phyloP scores from a whole-genome alignment of 1,140 invertebrate species.

The Tachypleus tridentatus region DNA sequence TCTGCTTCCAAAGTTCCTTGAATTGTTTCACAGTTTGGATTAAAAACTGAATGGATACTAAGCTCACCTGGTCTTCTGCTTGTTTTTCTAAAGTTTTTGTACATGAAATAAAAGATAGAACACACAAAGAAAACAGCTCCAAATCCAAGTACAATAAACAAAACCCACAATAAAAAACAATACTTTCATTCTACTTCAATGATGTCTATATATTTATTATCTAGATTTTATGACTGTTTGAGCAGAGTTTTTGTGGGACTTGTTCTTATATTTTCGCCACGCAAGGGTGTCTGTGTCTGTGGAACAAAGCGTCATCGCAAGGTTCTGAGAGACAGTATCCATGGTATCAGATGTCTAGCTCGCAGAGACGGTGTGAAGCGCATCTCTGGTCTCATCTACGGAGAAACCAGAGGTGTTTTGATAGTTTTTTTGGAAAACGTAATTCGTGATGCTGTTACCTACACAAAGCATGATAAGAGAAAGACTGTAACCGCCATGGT shows the following conservation, averaged over 20 bases:
- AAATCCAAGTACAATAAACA: slow-evolving; percentile 69
- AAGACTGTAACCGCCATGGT: slow-evolving; percentile 73
- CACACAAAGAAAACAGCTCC: slow-evolving; percentile 78
- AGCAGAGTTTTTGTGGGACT: too few species aligned
- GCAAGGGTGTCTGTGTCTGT: slow-evolving; percentile 34
- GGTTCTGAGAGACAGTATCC: slow-evolving; percentile 54
- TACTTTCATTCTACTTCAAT: slow-evolving; percentile 26
- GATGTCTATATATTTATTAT: too few species aligned
- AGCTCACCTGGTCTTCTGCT: slow-evolving; percentile 56
- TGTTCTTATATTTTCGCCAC: slow-evolving; percentile 9
- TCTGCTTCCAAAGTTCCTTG: slow-evolving; percentile 90
- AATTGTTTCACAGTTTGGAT: slow-evolving; percentile 81
- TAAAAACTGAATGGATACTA: slow-evolving; percentile 96
- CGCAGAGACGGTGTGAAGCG: slow-evolving; percentile 47
- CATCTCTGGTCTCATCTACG: slow-evolving; percentile 55
- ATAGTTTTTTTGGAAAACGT: slow-evolving; percentile 67
- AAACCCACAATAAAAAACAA: slow-evolving; percentile 48
- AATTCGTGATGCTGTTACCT: slow-evolving; percentile 64
- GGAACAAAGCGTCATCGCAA: slow-evolving; percentile 33
- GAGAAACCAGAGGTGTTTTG: slow-evolving; percentile 49
- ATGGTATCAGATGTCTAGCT: slow-evolving; percentile 43
- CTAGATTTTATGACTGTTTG: too few species aligned
- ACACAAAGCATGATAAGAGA: slow-evolving; percentile 61
- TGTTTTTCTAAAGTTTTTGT: slow-evolving; percentile 62
- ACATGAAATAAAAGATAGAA: slow-evolving; percentile 67